Conservation (phyloP, 2,888 invertebrate species). For the Hymenopus coronatus region DNA sequence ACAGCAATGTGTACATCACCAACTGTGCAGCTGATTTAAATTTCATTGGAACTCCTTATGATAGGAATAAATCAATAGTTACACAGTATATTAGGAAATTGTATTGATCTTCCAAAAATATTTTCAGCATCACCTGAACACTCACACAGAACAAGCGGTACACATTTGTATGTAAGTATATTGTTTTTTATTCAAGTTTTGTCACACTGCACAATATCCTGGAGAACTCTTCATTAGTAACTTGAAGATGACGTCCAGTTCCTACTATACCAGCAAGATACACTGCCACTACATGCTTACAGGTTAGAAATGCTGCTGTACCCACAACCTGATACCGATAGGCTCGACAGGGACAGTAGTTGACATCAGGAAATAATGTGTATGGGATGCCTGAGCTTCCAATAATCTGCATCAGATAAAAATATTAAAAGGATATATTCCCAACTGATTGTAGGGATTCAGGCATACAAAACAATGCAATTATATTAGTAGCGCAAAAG, state of each 20-base stretch:
- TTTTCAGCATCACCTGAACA: neutral
- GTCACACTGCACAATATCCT: constrained; percentile 19
- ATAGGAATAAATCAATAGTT: too few relatives aligned
- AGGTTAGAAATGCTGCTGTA: constrained; percentile 25
- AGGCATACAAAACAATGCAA: too few relatives aligned
- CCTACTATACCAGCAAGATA: constrained; percentile 27
- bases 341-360: constrained; percentile 33
- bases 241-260: constrained; percentile 14
- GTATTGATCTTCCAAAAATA: neutral
- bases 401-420: constrained; percentile 17
- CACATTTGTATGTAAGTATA: neutral
- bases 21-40: too few relatives aligned
- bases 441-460: too few relatives aligned
- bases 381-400: constrained; percentile 33
- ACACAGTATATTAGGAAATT: neutral
- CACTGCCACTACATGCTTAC: constrained; percentile 33
- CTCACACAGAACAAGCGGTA: too few relatives aligned
- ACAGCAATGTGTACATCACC: too few relatives aligned
- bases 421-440: neutral
- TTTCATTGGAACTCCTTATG: too few relatives aligned
- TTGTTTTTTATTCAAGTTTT: neutral
- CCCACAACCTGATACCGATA: constrained; percentile 31
- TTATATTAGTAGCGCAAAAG: too few relatives aligned
- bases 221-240: constrained; percentile 18
- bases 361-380: constrained; percentile 31